These are phyloP conservation scores for Gambusia yucatana DNA, from an alignment of 2,797 vertebrate genomes.

Conservation along the genomic window DNA sequence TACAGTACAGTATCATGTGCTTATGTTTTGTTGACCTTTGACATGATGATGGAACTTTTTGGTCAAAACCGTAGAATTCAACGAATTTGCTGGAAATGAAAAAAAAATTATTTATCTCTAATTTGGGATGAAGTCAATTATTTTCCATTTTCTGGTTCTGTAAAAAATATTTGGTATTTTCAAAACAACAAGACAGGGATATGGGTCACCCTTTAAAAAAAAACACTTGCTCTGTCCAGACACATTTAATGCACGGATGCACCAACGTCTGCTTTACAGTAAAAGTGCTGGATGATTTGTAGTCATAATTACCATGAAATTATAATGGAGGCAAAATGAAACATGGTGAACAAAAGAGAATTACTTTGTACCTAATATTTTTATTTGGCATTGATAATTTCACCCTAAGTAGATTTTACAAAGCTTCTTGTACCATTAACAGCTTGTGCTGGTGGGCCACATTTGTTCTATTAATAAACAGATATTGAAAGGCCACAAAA, in stretches of 20 bases:
- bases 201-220: background rate
- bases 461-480: too few relatives aligned
- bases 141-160: background rate
- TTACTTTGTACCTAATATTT: background rate
- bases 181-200: background rate
- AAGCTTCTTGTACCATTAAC: too few relatives aligned
- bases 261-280: background rate
- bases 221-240: background rate
- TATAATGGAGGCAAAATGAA: background rate
- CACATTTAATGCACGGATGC: background rate
- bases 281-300: background rate
- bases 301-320: background rate
- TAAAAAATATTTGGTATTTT: background rate
- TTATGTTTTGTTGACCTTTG: background rate
- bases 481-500: too few relatives aligned
- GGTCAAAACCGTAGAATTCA: background rate
- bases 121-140: background rate
- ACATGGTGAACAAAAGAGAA: background rate
- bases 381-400: too few relatives aligned
- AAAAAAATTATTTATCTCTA: background rate
- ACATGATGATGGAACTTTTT: background rate
- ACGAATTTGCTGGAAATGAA: background rate
- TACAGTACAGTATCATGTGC: background rate
- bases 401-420: too few relatives aligned
- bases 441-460: too few relatives aligned